These are phyloP conservation scores for Bradysia coprophila DNA, from an alignment of 1,140 invertebrate genomes.

Conservation along the genomic window DNA sequence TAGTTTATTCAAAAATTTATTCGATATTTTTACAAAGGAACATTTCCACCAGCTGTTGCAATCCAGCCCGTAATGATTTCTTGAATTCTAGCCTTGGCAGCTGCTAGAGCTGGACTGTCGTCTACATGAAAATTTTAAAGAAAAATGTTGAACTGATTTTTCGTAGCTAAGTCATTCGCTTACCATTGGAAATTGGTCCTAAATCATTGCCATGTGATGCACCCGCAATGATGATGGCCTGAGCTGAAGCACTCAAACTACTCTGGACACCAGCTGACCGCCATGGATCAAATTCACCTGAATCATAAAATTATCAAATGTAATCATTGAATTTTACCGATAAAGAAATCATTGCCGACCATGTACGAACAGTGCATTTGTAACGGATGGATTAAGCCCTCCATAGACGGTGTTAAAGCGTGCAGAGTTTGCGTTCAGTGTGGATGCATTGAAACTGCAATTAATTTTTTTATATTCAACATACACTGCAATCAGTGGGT, in stretches of 20 bases:
- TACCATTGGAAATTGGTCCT: neutral
- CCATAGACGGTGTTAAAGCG: slow-evolving; percentile 34
- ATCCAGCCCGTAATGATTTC: too few species aligned
- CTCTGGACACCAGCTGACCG: slow-evolving; percentile 33
- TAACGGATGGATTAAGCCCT: slow-evolving; percentile 29
- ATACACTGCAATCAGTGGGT: too few species aligned
- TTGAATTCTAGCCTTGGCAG: too few species aligned
- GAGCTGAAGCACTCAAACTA: slow-evolving; percentile 27
- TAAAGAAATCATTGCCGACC: too few species aligned
- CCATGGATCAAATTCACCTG: slow-evolving; percentile 45
- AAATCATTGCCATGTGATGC: neutral
- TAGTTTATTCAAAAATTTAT: too few species aligned
- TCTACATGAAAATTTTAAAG: neutral
- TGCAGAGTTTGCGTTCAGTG: neutral
- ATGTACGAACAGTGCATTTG: slow-evolving; percentile 42
- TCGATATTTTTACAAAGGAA: too few species aligned
- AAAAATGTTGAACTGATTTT: neutral
- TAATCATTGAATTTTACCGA: too few species aligned
- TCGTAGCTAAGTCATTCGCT: neutral
- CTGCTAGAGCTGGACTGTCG: too few species aligned
- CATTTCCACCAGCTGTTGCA: too few species aligned
- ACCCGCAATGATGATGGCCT: neutral
- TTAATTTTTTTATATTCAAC: too few species aligned
- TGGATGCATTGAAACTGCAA: too few species aligned
- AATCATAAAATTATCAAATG: too few species aligned